Evolutionary conservation across 1,140 invertebrate species (phyloP).

Genomic region (Penaeus vannamei): DNA sequence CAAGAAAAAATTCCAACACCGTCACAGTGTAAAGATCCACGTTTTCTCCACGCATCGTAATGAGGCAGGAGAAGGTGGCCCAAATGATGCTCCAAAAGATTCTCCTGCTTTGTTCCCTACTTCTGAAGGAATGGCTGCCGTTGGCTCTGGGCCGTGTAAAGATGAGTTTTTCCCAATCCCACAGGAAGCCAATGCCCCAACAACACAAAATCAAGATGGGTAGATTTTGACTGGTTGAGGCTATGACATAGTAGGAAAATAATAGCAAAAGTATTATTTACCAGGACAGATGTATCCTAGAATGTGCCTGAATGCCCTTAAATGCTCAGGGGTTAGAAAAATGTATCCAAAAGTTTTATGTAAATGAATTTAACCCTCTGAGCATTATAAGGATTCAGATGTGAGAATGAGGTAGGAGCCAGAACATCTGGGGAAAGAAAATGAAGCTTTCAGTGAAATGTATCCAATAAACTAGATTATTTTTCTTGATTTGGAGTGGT

Average conservation of each 20-base stretch:
- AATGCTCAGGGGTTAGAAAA: slow-evolving; percentile 19
- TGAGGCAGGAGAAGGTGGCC: slow-evolving; percentile 50
- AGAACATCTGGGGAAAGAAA: not conserved
- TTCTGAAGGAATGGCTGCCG: slow-evolving; percentile 48
- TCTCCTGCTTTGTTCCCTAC: slow-evolving; percentile 49
- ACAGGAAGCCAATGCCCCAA: slow-evolving; percentile 55
- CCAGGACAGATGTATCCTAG: not conserved
- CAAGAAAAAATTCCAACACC: slow-evolving; percentile 77
- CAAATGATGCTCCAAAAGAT: slow-evolving; percentile 23
- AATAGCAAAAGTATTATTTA: not conserved
- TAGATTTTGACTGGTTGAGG: not conserved
- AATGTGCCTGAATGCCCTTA: slow-evolving; percentile 29
- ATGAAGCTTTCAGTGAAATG: slow-evolving; percentile 44
- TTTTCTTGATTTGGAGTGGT: slow-evolving; percentile 28
- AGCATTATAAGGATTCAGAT: slow-evolving; percentile 43
- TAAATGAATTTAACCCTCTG: slow-evolving; percentile 16
- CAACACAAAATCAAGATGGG: slow-evolving; percentile 48
- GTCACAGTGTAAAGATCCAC: slow-evolving; percentile 68
- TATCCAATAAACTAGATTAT: slow-evolving; percentile 47
- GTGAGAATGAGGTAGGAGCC: not conserved
- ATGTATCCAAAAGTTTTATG: slow-evolving; percentile 48
- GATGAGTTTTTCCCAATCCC: slow-evolving; percentile 57
- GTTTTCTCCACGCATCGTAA: slow-evolving; percentile 63
- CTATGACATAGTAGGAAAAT: not conserved
- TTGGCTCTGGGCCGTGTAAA: slow-evolving; percentile 33